A percentile compares a stretch with the other conserved stretches of the same genome.
phyloP scores from a whole-genome alignment of 2,797 vertebrate genomes.

The Austrolebias charrua region DNA sequence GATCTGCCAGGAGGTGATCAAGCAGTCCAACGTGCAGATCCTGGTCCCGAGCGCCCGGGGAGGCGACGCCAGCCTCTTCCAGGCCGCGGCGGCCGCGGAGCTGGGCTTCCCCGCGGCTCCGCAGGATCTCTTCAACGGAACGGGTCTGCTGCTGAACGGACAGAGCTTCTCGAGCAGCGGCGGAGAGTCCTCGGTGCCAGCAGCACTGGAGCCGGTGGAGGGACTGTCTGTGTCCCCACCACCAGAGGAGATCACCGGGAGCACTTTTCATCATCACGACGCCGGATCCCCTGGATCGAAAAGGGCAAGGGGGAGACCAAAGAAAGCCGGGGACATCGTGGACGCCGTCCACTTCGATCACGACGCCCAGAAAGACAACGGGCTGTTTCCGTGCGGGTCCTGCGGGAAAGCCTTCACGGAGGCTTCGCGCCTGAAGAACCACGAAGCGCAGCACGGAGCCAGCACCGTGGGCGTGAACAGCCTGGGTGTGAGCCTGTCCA shows the following conservation, averaged over 20 bases:
- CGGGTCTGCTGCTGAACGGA: conserved; percentile 82
- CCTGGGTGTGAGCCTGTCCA: conserved; percentile 50
- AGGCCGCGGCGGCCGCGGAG: conserved; percentile 81
- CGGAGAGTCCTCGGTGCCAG: conserved; percentile 80
- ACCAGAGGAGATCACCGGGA: conserved; percentile 78
- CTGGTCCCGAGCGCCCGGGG: conserved; percentile 90
- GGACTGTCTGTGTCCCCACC: conserved; percentile 83
- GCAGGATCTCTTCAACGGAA: conserved; percentile 87
- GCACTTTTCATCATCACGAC: conserved; percentile 82
- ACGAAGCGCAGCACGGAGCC: conserved; percentile 94
- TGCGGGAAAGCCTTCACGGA: conserved; percentile 96
- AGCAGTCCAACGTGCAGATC: conserved; percentile 98
- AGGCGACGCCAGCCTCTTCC: conserved; percentile 92
- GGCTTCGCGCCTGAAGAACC: conserved; percentile 89
- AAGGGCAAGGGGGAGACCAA: conserved; percentile 87
- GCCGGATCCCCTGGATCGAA: conserved; percentile 83
- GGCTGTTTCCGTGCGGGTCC: conserved; percentile 88
- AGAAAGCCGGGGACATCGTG: conserved; percentile 79
- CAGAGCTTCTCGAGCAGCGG: conserved; percentile 82
- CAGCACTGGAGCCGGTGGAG: conserved; percentile 84
- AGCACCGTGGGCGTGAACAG: conserved; percentile 65
- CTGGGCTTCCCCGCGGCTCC: conserved; percentile 87
- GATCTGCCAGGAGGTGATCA: conserved; percentile 99
- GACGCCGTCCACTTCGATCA: conserved; percentile 84
- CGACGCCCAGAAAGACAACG: conserved; percentile 81